A percentile compares a stretch with the other conserved stretches of the same genome.
These are phyloP conservation scores for Echinarachnius parma DNA, from an alignment of 53 echinoderm and acorn worm species.

Conservation along the genomic window DNA sequence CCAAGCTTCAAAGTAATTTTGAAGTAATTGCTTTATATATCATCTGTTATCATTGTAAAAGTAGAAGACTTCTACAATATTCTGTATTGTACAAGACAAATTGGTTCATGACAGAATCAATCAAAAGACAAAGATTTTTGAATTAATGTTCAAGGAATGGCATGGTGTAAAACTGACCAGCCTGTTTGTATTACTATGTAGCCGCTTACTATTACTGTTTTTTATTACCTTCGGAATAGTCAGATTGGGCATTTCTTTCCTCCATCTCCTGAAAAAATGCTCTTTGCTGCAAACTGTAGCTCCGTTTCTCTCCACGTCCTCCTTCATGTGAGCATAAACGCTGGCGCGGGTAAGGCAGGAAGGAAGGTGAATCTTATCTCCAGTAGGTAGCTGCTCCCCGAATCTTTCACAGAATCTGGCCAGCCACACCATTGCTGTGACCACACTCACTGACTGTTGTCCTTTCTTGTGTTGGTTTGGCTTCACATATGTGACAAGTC, in stretches of 20 bases:
- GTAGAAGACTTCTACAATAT: no score
- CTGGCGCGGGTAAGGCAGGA: not conserved
- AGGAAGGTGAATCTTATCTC: constrained; percentile 21
- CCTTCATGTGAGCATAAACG: not conserved
- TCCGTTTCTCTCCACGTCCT: not conserved
- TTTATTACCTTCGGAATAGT: constrained; percentile 4
- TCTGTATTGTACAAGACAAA: no score
- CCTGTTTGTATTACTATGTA: not conserved
- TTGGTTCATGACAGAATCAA: no score
- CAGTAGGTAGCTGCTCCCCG: constrained; percentile 21
- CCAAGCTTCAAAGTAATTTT: no score
- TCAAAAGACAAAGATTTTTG: no score
- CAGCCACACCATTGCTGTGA: constrained; percentile 10
- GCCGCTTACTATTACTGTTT: not conserved
- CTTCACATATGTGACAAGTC: not conserved
- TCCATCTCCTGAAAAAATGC: constrained; percentile 16
- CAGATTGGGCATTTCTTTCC: constrained; percentile 15
- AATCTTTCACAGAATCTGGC: not conserved
- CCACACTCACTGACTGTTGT: constrained; percentile 2
- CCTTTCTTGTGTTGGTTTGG: not conserved
- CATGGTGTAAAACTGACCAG: not conserved
- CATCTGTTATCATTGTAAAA: no score
- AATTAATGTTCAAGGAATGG: no score
- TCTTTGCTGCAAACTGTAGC: not conserved
- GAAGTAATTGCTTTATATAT: no score